phyloP scores from a whole-genome alignment of 1,140 invertebrate genomes.

The Ceratoteleas bidentatus region DNA sequence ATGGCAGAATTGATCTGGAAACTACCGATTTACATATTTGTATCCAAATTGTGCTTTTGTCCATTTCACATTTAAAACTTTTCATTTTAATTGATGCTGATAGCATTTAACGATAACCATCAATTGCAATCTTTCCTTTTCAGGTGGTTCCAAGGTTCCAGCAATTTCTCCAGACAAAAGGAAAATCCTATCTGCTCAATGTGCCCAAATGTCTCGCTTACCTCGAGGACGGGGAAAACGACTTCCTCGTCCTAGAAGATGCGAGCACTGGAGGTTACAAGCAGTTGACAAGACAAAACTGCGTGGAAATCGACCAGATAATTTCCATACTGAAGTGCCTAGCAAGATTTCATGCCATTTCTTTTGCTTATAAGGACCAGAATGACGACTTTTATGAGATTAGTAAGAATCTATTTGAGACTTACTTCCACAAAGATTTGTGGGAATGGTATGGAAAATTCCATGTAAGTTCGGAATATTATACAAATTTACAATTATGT shows the following conservation, averaged over 20 bases:
- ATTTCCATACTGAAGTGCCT: slow-evolving; percentile 82
- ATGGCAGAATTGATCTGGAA: too few relatives aligned
- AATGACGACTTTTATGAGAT: slow-evolving; percentile 82
- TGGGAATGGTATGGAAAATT: slow-evolving; percentile 85
- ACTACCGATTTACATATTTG: too few relatives aligned
- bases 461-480: slow-evolving; percentile 76
- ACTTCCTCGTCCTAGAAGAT: slow-evolving; percentile 86
- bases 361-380: slow-evolving; percentile 86
- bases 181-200: slow-evolving; percentile 57
- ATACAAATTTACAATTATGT: too few relatives aligned
- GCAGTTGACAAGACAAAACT: slow-evolving; percentile 80
- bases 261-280: slow-evolving; percentile 82
- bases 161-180: slow-evolving; percentile 70
- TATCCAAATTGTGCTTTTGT: too few relatives aligned
- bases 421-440: slow-evolving; percentile 83
- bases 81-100: too few relatives aligned
- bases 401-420: slow-evolving; percentile 77
- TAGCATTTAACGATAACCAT: too few relatives aligned
- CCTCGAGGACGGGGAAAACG: slow-evolving; percentile 84
- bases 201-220: slow-evolving; percentile 81
- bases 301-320: slow-evolving; percentile 81
- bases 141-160: slow-evolving; percentile 73
- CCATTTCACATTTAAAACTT: too few relatives aligned
- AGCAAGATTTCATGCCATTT: slow-evolving; percentile 86
- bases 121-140: too few relatives aligned